A percentile compares a stretch with the other conserved stretches of the same genome.
Evolutionary conservation across 2,113 vertebrate genomes (phyloP).

Genomic region (Phycodurus eques): DNA sequence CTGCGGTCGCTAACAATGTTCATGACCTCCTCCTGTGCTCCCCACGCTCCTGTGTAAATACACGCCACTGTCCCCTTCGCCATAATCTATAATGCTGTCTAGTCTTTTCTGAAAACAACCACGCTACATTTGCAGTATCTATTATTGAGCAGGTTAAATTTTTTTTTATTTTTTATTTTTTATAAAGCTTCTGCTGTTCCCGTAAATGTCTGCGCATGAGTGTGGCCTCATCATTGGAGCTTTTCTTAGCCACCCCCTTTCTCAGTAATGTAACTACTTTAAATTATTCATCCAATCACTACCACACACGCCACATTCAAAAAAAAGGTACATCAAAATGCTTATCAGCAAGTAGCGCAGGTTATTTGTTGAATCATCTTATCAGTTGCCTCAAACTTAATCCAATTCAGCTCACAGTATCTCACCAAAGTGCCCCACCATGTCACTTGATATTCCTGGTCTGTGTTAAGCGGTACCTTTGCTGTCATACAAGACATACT

Average conservation of each 20-base stretch:
- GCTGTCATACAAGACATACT: neutral
- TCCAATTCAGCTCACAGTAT: neutral
- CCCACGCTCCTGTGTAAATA: slow-evolving; percentile 62
- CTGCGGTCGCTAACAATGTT: slow-evolving; percentile 42
- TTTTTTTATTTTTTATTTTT: slow-evolving; percentile 3
- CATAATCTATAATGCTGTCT: slow-evolving; percentile 62
- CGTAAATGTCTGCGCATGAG: slow-evolving; percentile 11
- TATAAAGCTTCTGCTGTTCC: slow-evolving; percentile 22
- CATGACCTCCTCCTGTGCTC: slow-evolving; percentile 48
- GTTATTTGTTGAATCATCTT: slow-evolving; percentile 1
- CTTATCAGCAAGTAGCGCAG: neutral
- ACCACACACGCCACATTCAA: slow-evolving; percentile 5
- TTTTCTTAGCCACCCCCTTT: slow-evolving; percentile 20
- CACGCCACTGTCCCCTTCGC: slow-evolving; percentile 51
- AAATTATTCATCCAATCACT: slow-evolving; percentile 55
- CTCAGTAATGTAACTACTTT: slow-evolving; percentile 44
- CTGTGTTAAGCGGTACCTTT: neutral
- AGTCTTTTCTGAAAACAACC: slow-evolving; percentile 37
- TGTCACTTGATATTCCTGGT: neutral
- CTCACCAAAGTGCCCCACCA: neutral
- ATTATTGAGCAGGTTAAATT: slow-evolving; percentile 60
- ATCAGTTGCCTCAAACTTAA: neutral
- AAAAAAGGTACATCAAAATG: neutral
- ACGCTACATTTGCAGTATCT: slow-evolving; percentile 51
- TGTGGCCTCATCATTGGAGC: slow-evolving; percentile 19